A percentile compares a stretch with the other conserved stretches of the same genome.
phyloP scores from a whole-genome alignment of 2,888 invertebrate genomes.

The Harpalus rufipes region DNA sequence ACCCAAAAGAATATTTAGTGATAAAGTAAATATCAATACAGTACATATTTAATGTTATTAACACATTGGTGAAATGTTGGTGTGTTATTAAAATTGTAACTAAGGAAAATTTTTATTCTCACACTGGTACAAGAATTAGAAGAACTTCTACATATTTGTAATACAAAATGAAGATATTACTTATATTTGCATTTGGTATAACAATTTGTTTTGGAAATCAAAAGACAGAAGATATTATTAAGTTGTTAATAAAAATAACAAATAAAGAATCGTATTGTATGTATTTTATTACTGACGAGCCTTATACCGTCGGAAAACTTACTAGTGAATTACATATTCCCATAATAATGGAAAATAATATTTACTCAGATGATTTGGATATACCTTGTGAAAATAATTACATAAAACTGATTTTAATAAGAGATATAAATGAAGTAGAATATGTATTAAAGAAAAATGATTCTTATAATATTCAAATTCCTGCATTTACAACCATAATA shows the following conservation, averaged over 20 bases:
- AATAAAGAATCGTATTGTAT: constrained; percentile 6
- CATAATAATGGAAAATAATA: constrained; percentile 4
- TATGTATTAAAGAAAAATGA: constrained; percentile 21
- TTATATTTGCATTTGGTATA: not conserved
- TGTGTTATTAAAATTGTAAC: not conserved
- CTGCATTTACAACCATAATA: constrained; percentile 37
- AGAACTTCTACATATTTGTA: not conserved
- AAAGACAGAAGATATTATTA: constrained; percentile 7
- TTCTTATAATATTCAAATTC: constrained; percentile 14
- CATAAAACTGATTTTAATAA: constrained; percentile 33
- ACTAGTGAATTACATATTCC: constrained; percentile 27
- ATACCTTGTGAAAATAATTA: constrained; percentile 28
- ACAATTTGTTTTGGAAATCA: constrained; percentile 23
- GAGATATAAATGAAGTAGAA: constrained; percentile 1
- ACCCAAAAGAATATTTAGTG: not conserved
- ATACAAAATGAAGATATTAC: constrained; percentile 8
- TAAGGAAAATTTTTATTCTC: not conserved
- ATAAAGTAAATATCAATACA: not conserved
- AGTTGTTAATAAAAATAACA: constrained; percentile 21
- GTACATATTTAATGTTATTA: no score
- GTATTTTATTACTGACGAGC: constrained; percentile 23
- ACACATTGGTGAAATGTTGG: not conserved
- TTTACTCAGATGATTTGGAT: not conserved
- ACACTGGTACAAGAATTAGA: not conserved
- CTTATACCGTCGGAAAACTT: not conserved